phyloP scores from a whole-genome alignment of 1,140 invertebrate species.

The Forficula auricularia region DNA sequence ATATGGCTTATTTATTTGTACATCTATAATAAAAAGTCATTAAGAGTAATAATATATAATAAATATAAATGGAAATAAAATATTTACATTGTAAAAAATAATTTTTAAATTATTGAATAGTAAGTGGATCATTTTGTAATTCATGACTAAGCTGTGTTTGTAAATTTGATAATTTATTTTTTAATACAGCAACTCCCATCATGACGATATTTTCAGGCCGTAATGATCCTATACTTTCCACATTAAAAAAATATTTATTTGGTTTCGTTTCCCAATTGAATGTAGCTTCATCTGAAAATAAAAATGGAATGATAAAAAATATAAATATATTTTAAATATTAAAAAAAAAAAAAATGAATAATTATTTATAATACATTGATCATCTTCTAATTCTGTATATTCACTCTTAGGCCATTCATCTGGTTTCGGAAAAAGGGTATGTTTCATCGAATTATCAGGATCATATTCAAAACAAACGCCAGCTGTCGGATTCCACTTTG shows the following conservation, averaged over 20 bases:
- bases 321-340: not conserved
- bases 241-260: constrained; percentile 94
- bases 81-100: too few relatives aligned
- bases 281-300: constrained; percentile 61
- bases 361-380: constrained; percentile 57
- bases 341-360: not conserved
- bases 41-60: too few relatives aligned
- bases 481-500: constrained; percentile 98
- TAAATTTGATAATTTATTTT: constrained; percentile 90
- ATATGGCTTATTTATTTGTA: too few relatives aligned
- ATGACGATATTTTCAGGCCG: constrained; percentile 94
- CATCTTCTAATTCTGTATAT: constrained; percentile 83
- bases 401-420: constrained; percentile 99
- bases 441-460: constrained; percentile 92
- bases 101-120: constrained; percentile 30
- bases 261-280: constrained; percentile 88
- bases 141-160: constrained; percentile 83
- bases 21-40: too few relatives aligned
- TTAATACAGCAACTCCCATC: constrained; percentile 80
- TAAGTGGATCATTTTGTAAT: constrained; percentile 62
- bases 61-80: too few relatives aligned
- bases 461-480: constrained; percentile 99
- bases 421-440: constrained; percentile 91
- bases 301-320: constrained; percentile 9
- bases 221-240: constrained; percentile 84